phyloP scores from a whole-genome alignment of 2,888 invertebrate genomes.

The Epirrita christyi region DNA sequence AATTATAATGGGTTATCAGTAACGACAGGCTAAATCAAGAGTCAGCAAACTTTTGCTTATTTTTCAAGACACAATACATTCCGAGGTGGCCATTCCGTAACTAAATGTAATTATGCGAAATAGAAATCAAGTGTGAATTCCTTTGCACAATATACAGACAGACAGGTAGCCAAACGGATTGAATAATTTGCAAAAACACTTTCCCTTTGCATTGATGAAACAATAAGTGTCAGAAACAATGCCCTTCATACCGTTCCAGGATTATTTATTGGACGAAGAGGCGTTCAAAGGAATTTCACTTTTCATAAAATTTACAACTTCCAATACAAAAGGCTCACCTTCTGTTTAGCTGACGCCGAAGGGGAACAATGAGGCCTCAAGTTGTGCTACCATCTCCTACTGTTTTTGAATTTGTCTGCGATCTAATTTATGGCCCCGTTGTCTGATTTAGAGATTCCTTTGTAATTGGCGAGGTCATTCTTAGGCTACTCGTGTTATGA shows the following conservation, averaged over 20 bases:
- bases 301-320: conserved; percentile 85
- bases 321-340: conserved; percentile 79
- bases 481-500: conserved; percentile 54
- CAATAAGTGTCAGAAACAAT: conserved; percentile 82
- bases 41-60: too few species aligned
- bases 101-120: conserved; percentile 3
- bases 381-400: conserved; percentile 82
- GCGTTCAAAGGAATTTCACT: conserved; percentile 84
- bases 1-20: too few species aligned
- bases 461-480: conserved; percentile 76
- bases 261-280: conserved; percentile 80
- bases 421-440: conserved; percentile 74
- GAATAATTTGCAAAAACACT: conserved; percentile 73
- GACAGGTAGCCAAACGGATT: conserved; percentile 68
- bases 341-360: conserved; percentile 83
- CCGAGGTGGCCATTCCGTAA: too few species aligned
- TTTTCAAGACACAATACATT: too few species aligned
- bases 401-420: conserved; percentile 82
- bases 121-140: conserved; percentile 51
- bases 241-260: conserved; percentile 73
- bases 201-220: conserved; percentile 77
- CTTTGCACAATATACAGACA: conserved; percentile 63
- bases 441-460: conserved; percentile 77
- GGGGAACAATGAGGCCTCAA: conserved; percentile 77
- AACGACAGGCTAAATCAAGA: too few species aligned